Base-by-base conservation (phyloP, 1,140 invertebrate genomes). In the Pseudomyrmex cubaensis region DNA sequence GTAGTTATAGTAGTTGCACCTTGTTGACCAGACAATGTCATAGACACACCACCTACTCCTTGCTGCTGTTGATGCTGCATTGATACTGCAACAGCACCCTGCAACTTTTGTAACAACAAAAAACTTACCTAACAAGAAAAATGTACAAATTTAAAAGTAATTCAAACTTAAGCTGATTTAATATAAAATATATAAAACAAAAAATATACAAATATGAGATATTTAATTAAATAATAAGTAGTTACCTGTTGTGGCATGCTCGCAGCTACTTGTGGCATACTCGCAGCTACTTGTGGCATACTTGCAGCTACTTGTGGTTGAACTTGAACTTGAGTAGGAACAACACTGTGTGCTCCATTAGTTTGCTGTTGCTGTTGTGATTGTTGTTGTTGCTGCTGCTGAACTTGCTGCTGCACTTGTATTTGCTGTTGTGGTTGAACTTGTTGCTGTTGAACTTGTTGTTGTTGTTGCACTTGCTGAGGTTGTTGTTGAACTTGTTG, bases 11-110 rank as follows among this genome's bases (percentile, higher is more conserved):
- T 93, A 8, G 93, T 93, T 15, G 91, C 93, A 9, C 92, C 93
- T 57, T 93, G 93, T 72, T 94, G 93, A 35, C 93, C 93, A 2
- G 93, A 93, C 3, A 94, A 80, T 2, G 93, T 93, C 93, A 94
- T 94, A 56, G 93, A 94, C 7, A 94, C 93, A 59, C 92, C 93
- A 20, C 91, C 91, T 9, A 96, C 95, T 3, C 95, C 93, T 9
- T 95, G 95, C 56, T 95, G 95, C 50, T 95, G 94, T 54, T 96
- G 96, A 56, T 95, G 95, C 59, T 95, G 93, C 88, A 95, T 94
- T 0, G 93, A 94, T 2, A 94, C 93, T 7, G 93, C 92, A 25
- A 94, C 93, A 44, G 93, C 93, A 72, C 90, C 90, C 86, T 94
- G 92, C 1, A 94, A 90, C 88, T 87, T 13, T 84, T 67, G 80